Evolutionary conservation across 2,888 invertebrate genomes (phyloP).

Genomic region (Drosophila aldrichi): DNA sequence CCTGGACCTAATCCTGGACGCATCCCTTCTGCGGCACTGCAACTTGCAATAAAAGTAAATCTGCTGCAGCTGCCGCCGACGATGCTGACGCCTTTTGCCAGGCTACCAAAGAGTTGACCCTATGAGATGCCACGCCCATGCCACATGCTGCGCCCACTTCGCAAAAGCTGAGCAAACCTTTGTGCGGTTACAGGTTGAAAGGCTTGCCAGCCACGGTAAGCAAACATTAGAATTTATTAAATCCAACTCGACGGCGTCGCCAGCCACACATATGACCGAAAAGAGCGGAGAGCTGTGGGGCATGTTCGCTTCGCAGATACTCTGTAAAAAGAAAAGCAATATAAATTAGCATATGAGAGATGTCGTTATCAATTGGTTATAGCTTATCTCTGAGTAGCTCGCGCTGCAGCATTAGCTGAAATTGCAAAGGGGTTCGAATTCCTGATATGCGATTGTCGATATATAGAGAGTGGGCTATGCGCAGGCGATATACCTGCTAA

Average conservation of each 20-base stretch:
- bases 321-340: slow-evolving; percentile 2
- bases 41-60: slow-evolving; percentile 79
- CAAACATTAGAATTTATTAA: slow-evolving; percentile 81
- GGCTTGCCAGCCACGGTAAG: slow-evolving; percentile 75
- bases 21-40: slow-evolving; percentile 59
- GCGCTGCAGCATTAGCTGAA: too few species aligned
- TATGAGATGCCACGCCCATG: neutral
- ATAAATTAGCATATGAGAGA: too few species aligned
- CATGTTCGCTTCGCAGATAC: neutral
- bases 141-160: slow-evolving; percentile 5
- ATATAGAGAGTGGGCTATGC: too few species aligned
- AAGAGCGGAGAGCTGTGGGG: neutral
- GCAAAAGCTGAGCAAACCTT: slow-evolving; percentile 11
- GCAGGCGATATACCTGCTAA: too few species aligned
- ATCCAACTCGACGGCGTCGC: slow-evolving; percentile 54
- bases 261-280: slow-evolving; percentile 21
- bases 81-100: neutral
- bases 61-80: slow-evolving; percentile 43
- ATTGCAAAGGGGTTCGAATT: too few species aligned
- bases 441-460: too few species aligned
- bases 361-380: too few species aligned
- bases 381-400: neutral
- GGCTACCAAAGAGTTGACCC: slow-evolving; percentile 11
- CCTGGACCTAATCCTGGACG: slow-evolving; percentile 18
- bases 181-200: slow-evolving; percentile 64